These are phyloP conservation scores for Copidosoma aretas DNA, from an alignment of 2,888 invertebrate species.

Conservation along the genomic window DNA sequence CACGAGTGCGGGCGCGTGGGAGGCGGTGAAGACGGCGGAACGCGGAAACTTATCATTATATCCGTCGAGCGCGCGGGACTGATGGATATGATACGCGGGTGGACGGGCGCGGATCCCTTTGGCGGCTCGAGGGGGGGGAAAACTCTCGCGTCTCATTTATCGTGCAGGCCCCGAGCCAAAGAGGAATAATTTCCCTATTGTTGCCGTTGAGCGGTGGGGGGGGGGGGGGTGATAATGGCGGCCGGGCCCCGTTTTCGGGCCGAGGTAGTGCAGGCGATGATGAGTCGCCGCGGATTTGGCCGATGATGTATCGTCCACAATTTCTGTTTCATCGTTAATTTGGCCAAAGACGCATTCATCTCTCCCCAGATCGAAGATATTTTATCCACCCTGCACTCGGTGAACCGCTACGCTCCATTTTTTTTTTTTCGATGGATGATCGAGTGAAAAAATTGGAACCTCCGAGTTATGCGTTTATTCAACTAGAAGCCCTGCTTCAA, in stretches of 20 bases:
- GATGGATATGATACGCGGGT: too few species aligned
- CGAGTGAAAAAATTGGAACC: background rate
- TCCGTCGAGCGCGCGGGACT: slow-evolving; percentile 9
- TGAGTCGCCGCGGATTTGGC: slow-evolving; percentile 12
- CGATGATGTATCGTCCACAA: too few species aligned
- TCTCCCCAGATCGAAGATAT: too few species aligned
- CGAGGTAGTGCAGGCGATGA: slow-evolving; percentile 13
- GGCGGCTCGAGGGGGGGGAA: too few species aligned
- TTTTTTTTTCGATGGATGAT: too few species aligned
- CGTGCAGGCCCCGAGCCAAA: slow-evolving; percentile 2
- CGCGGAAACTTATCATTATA: slow-evolving; percentile 41
- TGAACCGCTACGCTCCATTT: too few species aligned
- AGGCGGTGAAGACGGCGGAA: slow-evolving; percentile 16
- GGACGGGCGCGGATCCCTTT: background rate
- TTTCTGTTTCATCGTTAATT: too few species aligned
- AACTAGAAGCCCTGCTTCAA: slow-evolving; percentile 8
- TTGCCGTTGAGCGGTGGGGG: slow-evolving; percentile 23
- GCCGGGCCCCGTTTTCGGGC: slow-evolving; percentile 9
- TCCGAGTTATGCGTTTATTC: background rate
- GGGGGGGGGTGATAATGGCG: slow-evolving; percentile 31
- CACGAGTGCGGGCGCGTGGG: too few species aligned
- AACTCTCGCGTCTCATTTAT: slow-evolving; percentile 25
- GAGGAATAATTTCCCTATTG: slow-evolving; percentile 30
- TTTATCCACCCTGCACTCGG: too few species aligned
- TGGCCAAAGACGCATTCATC: too few species aligned